Conservation (phyloP, 2,888 invertebrate genomes). For the Chironomus riparius region DNA sequence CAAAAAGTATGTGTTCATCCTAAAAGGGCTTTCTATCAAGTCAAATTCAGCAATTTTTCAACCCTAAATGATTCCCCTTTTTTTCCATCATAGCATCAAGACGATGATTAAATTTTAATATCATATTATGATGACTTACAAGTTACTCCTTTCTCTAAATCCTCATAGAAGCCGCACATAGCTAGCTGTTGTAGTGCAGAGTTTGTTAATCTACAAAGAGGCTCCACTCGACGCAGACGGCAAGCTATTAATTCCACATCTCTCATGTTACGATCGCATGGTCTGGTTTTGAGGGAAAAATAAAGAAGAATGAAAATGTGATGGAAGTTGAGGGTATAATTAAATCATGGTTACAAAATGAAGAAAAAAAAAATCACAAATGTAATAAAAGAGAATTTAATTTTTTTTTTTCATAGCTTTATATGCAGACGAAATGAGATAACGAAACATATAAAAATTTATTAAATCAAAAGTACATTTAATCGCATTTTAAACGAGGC, state of each 20-base stretch:
- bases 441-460: too few relatives aligned
- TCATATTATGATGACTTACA: constrained; percentile 47
- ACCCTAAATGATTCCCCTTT: not conserved
- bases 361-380: not conserved
- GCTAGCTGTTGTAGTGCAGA: constrained; percentile 64
- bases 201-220: constrained; percentile 54
- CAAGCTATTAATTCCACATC: constrained; percentile 64
- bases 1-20: too few relatives aligned
- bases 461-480: not conserved
- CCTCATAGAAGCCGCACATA: constrained; percentile 66
- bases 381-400: not conserved
- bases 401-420: too few relatives aligned
- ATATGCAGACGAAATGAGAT: too few relatives aligned
- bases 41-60: too few relatives aligned
- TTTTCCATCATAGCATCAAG: not conserved
- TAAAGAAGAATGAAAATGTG: not conserved
- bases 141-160: constrained; percentile 66
- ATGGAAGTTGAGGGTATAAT: not conserved
- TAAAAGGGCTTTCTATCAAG: too few relatives aligned
- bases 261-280: constrained; percentile 60
- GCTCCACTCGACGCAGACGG: constrained; percentile 54
- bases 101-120: not conserved
- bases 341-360: not conserved
- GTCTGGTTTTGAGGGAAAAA: constrained; percentile 42
- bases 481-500: not conserved